Conservation (phyloP, 2,113 vertebrate genomes). For the Cromileptes altivelis region DNA sequence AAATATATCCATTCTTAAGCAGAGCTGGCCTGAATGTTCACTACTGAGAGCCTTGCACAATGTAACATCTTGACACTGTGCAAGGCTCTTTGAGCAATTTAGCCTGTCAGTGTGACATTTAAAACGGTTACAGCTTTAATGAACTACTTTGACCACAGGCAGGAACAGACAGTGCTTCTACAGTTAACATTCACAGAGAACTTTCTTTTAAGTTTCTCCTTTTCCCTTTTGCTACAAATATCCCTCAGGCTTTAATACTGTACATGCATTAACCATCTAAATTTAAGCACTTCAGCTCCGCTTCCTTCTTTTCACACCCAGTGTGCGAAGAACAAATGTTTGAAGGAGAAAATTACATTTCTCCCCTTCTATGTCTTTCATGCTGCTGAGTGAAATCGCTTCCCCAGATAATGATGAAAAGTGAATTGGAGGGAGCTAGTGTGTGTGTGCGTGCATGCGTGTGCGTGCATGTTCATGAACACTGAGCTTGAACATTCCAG, state of each 20-base stretch:
- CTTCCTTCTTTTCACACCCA: constrained; percentile 30
- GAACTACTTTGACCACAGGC: constrained; percentile 16
- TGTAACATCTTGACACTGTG: constrained; percentile 9
- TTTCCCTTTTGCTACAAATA: constrained; percentile 21
- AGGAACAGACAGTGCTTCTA: not conserved
- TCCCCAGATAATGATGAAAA: constrained; percentile 44
- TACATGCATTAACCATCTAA: constrained; percentile 6
- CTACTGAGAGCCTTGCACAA: constrained; percentile 5
- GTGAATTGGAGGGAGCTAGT: constrained; percentile 7
- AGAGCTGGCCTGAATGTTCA: constrained; percentile 12
- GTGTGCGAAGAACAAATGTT: constrained; percentile 68
- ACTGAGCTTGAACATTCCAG: constrained; percentile 3
- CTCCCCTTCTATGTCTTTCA: constrained; percentile 45
- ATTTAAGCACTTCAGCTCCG: constrained; percentile 29
- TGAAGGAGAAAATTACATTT: constrained; percentile 67
- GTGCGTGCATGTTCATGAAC: constrained; percentile 22
- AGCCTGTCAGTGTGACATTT: constrained; percentile 13
- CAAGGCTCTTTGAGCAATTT: constrained; percentile 3
- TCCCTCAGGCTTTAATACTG: constrained; percentile 9
- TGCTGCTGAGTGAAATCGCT: constrained; percentile 45
- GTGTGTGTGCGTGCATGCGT: not conserved
- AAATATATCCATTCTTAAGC: constrained; percentile 25
- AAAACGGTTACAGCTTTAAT: not conserved
- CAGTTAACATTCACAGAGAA: not conserved
- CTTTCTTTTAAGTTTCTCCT: not conserved